Evolutionary conservation across 2,797 vertebrate species (phyloP).

Genomic region (Sebastes steindachneri): DNA sequence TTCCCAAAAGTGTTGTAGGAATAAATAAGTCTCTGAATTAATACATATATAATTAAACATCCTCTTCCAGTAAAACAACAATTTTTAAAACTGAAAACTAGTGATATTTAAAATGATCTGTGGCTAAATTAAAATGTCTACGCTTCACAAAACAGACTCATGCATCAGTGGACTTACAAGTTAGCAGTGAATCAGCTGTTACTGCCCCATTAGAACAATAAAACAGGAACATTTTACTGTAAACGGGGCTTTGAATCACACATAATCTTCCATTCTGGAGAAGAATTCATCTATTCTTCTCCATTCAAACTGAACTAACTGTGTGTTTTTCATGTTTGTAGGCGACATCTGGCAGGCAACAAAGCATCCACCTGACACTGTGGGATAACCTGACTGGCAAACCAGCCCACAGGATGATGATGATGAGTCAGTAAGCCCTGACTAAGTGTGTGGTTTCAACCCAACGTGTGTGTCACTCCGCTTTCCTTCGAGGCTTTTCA

Average conservation of each 20-base stretch:
- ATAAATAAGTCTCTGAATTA: background rate
- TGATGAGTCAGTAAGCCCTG: constrained; percentile 60
- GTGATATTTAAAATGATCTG: background rate
- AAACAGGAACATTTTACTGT: background rate
- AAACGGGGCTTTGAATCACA: constrained; percentile 14
- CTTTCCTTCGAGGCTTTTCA: constrained; percentile 31
- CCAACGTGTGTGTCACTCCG: constrained; percentile 28
- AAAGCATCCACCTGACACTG: constrained; percentile 46
- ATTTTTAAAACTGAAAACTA: background rate
- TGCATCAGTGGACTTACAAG: background rate
- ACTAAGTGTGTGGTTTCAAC: constrained; percentile 55
- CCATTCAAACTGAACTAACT: constrained; percentile 36
- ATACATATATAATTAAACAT: background rate
- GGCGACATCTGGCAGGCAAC: constrained; percentile 53
- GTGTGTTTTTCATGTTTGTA: constrained; percentile 19
- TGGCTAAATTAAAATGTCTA: background rate
- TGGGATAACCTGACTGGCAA: constrained; percentile 46
- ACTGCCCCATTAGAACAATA: background rate
- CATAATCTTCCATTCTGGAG: background rate
- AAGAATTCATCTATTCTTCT: constrained; percentile 9
- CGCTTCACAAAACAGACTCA: background rate
- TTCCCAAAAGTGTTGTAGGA: background rate
- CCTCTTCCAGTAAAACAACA: background rate
- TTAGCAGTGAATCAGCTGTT: background rate
- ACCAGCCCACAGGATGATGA: constrained; percentile 32